These are phyloP conservation scores for Scaptomyza reducta DNA, from an alignment of 2,888 invertebrate species.

Conservation along the genomic window DNA sequence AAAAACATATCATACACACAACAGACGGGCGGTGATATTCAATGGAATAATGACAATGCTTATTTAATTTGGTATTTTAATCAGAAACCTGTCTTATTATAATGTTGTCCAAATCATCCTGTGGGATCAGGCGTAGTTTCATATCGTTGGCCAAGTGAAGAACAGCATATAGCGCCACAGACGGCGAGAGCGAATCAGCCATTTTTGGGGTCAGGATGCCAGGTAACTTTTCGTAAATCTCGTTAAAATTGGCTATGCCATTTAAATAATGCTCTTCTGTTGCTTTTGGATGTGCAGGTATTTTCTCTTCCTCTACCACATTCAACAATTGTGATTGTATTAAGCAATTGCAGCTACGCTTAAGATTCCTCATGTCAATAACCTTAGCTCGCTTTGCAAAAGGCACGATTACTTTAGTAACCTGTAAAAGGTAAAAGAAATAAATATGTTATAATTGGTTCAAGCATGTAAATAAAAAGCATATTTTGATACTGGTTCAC, in stretches of 20 bases:
- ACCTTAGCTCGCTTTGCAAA: slow-evolving; percentile 94
- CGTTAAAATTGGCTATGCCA: slow-evolving; percentile 85
- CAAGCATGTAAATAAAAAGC: background rate
- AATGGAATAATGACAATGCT: background rate
- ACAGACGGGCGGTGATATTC: background rate
- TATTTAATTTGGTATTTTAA: slow-evolving; percentile 14
- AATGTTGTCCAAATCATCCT: slow-evolving; percentile 86
- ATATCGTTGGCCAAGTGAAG: slow-evolving; percentile 94
- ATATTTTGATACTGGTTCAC: too few relatives aligned
- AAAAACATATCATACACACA: background rate
- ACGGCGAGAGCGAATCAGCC: slow-evolving; percentile 90
- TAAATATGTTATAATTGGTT: background rate
- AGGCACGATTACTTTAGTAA: slow-evolving; percentile 88
- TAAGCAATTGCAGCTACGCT: slow-evolving; percentile 89
- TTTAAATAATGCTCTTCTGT: slow-evolving; percentile 82
- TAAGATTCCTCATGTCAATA: slow-evolving; percentile 93
- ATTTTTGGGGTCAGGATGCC: slow-evolving; percentile 86
- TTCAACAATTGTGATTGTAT: slow-evolving; percentile 83
- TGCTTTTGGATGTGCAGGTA: slow-evolving; percentile 62
- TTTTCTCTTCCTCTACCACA: slow-evolving; percentile 37
- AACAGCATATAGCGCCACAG: slow-evolving; percentile 91
- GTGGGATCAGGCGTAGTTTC: slow-evolving; percentile 86
- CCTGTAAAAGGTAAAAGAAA: slow-evolving; percentile 46
- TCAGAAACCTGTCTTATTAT: slow-evolving; percentile 80
- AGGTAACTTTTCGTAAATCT: slow-evolving; percentile 87